Percentiles rank a stretch among this genome's conserved stretches.
phyloP scores from a whole-genome alignment of 2,797 vertebrate genomes.

The Pelobates cultripes region DNA sequence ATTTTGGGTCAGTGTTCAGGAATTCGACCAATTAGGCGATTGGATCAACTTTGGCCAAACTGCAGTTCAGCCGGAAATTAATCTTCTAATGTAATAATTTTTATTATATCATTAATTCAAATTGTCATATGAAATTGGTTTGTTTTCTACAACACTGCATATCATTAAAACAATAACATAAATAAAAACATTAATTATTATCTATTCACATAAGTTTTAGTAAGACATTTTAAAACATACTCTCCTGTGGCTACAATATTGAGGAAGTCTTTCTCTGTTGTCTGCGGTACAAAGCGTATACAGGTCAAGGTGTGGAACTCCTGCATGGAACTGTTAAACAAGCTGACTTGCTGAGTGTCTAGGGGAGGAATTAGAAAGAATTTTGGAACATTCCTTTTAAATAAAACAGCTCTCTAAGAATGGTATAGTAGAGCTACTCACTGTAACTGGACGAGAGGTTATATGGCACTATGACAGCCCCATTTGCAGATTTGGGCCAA shows the following conservation, averaged over 20 bases:
- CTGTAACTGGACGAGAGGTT: neutral
- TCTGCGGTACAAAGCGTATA: conserved; percentile 1
- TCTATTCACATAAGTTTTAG: no score
- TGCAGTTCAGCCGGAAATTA: no score
- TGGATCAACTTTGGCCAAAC: no score
- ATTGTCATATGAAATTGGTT: no score
- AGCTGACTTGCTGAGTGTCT: neutral
- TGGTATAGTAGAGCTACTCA: neutral
- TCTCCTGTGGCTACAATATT: neutral
- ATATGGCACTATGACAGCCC: conserved; percentile 10
- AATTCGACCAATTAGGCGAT: no score
- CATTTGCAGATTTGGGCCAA: conserved; percentile 15
- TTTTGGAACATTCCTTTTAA: neutral
- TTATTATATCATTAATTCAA: no score
- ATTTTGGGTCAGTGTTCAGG: no score
- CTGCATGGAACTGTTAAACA: conserved; percentile 17
- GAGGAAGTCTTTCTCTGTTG: conserved; percentile 5
- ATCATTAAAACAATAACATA: no score
- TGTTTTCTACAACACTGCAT: no score
- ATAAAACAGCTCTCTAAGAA: neutral
- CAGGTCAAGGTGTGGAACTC: conserved; percentile 26
- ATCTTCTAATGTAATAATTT: no score
- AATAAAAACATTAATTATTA: no score
- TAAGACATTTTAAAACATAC: neutral
- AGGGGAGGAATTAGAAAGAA: neutral